Evolutionary conservation across 2,888 invertebrate species (phyloP), one percentile per base, ranked within the genome.

Genomic region (Phorcus lineatus): DNA sequence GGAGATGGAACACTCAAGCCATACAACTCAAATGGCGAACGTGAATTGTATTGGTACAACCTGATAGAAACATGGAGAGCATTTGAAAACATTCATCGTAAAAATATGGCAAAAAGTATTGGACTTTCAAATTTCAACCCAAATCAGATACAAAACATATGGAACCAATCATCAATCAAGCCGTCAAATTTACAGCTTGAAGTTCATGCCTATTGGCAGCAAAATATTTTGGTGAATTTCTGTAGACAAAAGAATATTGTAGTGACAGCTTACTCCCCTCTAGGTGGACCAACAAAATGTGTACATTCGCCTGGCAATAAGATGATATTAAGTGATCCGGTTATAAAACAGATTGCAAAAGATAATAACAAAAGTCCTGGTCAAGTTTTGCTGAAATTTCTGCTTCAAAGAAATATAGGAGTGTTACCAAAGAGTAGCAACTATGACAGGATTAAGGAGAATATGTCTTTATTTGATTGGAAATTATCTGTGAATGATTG

Each of bases 81-180:
- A 6, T 81, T 91, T 82, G 88, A 88, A 77, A 79, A 80, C 7
- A 74, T 87, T 7, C 85, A 86, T 9, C 78, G 84, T 22, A 78
- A 79, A 9, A 88, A 88, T 7, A 54, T 82, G 28, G 85, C 84
- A 4, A 80, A 78, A 53, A 85, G 83, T 47, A 89, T 91, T 57
- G 91, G 91, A 9, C 66, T 91, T 17, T 90, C 90, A 16, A 91
- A 91, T 78, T 90, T 87, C 79, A 89, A 86, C 7, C 79, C 83
- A 17, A 84, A 81, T 54, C 88, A 88, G 31, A 85, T 90, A 9
- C 79, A 88, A 16, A 79, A 79, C 28, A 87, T 91, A 53, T 78
- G 88, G 24, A 70, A 81, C 1, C 74, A 78, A 13, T 84, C 86
- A n/a, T 70, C 67, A 31, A 83, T 89, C 7, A 82, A 77, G 24